Percentiles rank a stretch among this genome's conserved stretches.
Conservation (phyloP, 2,888 invertebrate species). For the Cetonia aurata region DNA sequence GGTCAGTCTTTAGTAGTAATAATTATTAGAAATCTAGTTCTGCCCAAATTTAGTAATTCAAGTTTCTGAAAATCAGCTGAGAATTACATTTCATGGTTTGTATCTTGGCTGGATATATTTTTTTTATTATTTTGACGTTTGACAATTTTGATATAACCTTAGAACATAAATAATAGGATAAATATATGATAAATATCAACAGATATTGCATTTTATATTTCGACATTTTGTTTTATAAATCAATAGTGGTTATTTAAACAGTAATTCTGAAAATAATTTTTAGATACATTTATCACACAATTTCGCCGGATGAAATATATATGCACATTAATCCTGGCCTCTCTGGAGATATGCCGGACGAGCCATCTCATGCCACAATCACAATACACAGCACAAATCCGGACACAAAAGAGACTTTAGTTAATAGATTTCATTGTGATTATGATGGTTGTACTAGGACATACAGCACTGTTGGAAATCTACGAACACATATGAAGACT, state of each 20-base stretch:
- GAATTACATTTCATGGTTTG: constrained; percentile 47
- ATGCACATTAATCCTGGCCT: constrained; percentile 79
- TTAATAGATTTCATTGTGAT: constrained; percentile 85
- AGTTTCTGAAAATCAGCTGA: constrained; percentile 51
- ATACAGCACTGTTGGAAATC: constrained; percentile 94
- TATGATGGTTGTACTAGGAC: constrained; percentile 89
- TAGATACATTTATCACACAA: constrained; percentile 78
- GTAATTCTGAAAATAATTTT: constrained; percentile 52
- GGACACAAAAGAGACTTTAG: constrained; percentile 70
- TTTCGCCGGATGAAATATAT: constrained; percentile 77
- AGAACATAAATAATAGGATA: constrained; percentile 8
- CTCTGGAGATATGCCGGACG: constrained; percentile 73
- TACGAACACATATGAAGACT: constrained; percentile 95
- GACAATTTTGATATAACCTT: background rate
- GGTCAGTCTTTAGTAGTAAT: constrained; percentile 61
- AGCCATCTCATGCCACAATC: constrained; percentile 77
- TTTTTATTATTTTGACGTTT: constrained; percentile 34
- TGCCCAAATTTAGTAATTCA: constrained; percentile 58
- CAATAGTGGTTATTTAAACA: too few species aligned
- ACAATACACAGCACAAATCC: constrained; percentile 76
- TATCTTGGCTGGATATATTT: constrained; percentile 42
- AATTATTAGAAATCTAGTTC: constrained; percentile 45
- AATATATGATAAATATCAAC: too few species aligned
- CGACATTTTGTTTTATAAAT: background rate
- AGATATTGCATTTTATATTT: background rate